These are phyloP conservation scores for Diachrysia chrysitis DNA, from an alignment of 2,888 invertebrate genomes.

Conservation along the genomic window DNA sequence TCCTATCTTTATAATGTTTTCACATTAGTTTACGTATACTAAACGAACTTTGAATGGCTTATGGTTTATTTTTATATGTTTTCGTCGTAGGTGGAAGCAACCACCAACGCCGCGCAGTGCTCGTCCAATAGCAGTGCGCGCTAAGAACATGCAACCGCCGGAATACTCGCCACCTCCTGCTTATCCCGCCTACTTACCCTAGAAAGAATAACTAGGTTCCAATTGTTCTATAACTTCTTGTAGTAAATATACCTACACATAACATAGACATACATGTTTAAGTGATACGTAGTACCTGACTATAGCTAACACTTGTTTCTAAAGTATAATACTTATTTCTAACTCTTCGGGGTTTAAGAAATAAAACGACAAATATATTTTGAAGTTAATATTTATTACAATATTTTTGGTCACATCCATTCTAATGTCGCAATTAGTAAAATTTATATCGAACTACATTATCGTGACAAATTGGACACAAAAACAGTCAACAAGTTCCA, in stretches of 20 bases:
- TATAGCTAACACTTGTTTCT: too few species aligned
- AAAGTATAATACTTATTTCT: too few species aligned
- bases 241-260: too few species aligned
- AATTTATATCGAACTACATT: slow-evolving; percentile 77
- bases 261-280: too few species aligned
- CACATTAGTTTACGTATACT: too few species aligned
- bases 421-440: slow-evolving; percentile 70
- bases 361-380: slow-evolving; percentile 32
- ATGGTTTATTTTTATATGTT: too few species aligned
- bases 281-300: too few species aligned
- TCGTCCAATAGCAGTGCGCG: slow-evolving; percentile 70
- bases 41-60: too few species aligned
- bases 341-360: slow-evolving; percentile 6
- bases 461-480: slow-evolving; percentile 72
- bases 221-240: too few species aligned
- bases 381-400: slow-evolving; percentile 63
- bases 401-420: slow-evolving; percentile 78
- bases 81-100: slow-evolving; percentile 78
- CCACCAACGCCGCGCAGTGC: slow-evolving; percentile 71
- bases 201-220: slow-evolving; percentile 13
- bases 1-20: slow-evolving; percentile 21
- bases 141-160: slow-evolving; percentile 74
- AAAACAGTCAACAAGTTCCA: slow-evolving; percentile 77
- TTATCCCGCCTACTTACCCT: slow-evolving; percentile 80
- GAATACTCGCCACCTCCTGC: slow-evolving; percentile 83